These are phyloP conservation scores for Cataglyphis albicans DNA, from an alignment of 2,888 invertebrate species.

Conservation along the genomic window DNA sequence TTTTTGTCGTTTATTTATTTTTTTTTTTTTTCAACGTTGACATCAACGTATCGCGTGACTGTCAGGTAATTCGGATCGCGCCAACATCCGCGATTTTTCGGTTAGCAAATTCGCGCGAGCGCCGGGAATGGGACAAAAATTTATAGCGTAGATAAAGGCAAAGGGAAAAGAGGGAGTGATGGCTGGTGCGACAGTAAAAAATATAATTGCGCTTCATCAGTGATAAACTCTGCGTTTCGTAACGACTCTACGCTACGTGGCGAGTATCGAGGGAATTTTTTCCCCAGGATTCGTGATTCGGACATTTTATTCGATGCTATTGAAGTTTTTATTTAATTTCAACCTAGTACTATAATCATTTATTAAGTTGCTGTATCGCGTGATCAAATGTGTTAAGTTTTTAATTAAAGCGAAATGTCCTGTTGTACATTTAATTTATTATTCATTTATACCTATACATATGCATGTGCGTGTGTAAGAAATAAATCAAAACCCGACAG, in stretches of 20 bases:
- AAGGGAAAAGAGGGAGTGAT: not conserved
- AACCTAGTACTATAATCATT: conserved; percentile 1
- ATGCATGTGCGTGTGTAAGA: not conserved
- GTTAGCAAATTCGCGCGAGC: conserved; percentile 22
- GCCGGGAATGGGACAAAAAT: conserved; percentile 61
- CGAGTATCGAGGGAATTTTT: conserved; percentile 13
- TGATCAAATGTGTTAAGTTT: not conserved
- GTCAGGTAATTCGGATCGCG: conserved; percentile 46
- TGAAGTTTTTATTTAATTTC: conserved; percentile 25
- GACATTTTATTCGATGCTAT: conserved; percentile 32
- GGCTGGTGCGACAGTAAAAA: not conserved
- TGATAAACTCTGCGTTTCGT: conserved; percentile 57
- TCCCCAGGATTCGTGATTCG: conserved; percentile 15
- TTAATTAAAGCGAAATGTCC: not conserved
- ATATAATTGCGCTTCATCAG: conserved; percentile 61
- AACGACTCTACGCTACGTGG: conserved; percentile 40
- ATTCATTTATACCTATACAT: not conserved
- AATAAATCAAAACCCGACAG: not conserved
- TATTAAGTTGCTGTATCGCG: not conserved
- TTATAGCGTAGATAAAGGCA: conserved; percentile 51
- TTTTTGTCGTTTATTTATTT: conserved; percentile 25
- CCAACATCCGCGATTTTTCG: conserved; percentile 59
- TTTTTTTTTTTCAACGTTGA: conserved; percentile 27
- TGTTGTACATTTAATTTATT: not conserved
- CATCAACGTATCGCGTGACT: conserved; percentile 41